Evolutionary conservation across 2,888 invertebrate genomes (phyloP).

Genomic region (Cosmia trapezina): DNA sequence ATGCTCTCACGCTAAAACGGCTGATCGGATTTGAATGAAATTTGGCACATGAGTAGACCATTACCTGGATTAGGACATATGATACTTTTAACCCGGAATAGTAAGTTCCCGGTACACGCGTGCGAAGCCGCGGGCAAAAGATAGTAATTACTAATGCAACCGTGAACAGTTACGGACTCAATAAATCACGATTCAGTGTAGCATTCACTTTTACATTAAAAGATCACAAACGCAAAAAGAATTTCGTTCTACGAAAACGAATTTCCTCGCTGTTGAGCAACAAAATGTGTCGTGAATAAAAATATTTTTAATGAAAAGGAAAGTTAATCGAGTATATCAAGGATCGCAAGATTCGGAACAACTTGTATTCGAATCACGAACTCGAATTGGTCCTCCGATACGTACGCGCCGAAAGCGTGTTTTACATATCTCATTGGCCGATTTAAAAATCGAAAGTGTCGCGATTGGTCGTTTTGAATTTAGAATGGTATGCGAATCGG

Average conservation of each 20-base stretch:
- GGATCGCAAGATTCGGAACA: slow-evolving; percentile 63
- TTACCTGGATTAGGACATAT: too few relatives aligned
- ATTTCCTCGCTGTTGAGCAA: slow-evolving; percentile 68
- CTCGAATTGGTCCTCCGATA: slow-evolving; percentile 65
- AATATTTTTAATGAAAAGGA: slow-evolving; percentile 79
- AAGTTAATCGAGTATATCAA: slow-evolving; percentile 77
- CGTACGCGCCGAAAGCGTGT: slow-evolving; percentile 59
- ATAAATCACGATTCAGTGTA: slow-evolving; percentile 12
- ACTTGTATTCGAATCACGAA: slow-evolving; percentile 76
- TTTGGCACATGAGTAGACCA: too few relatives aligned
- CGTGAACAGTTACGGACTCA: slow-evolving; percentile 24
- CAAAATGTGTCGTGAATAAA: slow-evolving; percentile 73
- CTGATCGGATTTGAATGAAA: too few relatives aligned
- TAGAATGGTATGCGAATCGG: slow-evolving; percentile 71
- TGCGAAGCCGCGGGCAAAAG: too few relatives aligned
- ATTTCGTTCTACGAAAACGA: slow-evolving; percentile 38
- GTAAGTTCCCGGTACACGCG: too few relatives aligned
- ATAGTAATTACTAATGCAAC: slow-evolving; percentile 7
- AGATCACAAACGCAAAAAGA: slow-evolving; percentile 26
- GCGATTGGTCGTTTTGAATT: slow-evolving; percentile 73
- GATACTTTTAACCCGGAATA: too few relatives aligned
- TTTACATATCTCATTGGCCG: slow-evolving; percentile 67
- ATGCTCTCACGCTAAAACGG: too few relatives aligned
- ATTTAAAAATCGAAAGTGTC: slow-evolving; percentile 80
- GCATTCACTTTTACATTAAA: slow-evolving; percentile 25